Evolutionary conservation across 2,113 vertebrate species (phyloP).

Genomic region (Spea bombifrons): DNA sequence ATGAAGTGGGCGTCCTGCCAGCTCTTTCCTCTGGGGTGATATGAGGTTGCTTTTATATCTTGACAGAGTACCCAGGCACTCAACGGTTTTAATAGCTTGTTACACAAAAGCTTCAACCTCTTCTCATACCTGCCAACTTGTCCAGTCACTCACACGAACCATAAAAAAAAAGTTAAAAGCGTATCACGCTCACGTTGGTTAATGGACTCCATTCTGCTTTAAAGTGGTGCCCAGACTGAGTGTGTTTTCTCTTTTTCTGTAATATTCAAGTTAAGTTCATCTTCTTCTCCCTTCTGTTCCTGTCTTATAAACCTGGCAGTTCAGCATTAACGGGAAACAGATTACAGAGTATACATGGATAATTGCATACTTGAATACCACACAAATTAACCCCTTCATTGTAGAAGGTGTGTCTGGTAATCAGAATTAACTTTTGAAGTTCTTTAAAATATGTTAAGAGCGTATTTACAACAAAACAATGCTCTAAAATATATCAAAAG

Average conservation of each 20-base stretch:
- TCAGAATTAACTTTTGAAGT: too few species aligned
- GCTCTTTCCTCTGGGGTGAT: conserved; percentile 37
- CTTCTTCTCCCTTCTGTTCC: background rate
- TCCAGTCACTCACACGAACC: conserved; percentile 40
- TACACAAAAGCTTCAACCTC: conserved; percentile 48
- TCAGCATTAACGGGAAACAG: background rate
- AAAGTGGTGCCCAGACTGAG: conserved; percentile 31
- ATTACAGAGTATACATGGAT: conserved; percentile 9
- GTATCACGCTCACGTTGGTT: conserved; percentile 40
- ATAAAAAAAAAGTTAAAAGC: conserved; percentile 41
- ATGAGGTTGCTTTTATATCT: conserved; percentile 46
- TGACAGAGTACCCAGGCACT: conserved; percentile 45
- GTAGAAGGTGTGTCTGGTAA: background rate
- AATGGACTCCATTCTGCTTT: conserved; percentile 38
- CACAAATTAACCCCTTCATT: background rate
- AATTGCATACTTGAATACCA: background rate
- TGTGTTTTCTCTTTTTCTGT: conserved; percentile 16
- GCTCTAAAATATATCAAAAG: too few species aligned
- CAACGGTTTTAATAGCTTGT: conserved; percentile 48
- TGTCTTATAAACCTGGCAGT: conserved; percentile 11
- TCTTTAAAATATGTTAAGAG: too few species aligned
- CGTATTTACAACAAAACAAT: too few species aligned
- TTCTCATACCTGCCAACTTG: conserved; percentile 41
- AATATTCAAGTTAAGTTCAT: conserved; percentile 34
- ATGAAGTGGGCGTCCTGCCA: conserved; percentile 39